Evolutionary conservation across 2,797 vertebrate genomes (phyloP).

Genomic region (Hoplostethus mediterraneus): DNA sequence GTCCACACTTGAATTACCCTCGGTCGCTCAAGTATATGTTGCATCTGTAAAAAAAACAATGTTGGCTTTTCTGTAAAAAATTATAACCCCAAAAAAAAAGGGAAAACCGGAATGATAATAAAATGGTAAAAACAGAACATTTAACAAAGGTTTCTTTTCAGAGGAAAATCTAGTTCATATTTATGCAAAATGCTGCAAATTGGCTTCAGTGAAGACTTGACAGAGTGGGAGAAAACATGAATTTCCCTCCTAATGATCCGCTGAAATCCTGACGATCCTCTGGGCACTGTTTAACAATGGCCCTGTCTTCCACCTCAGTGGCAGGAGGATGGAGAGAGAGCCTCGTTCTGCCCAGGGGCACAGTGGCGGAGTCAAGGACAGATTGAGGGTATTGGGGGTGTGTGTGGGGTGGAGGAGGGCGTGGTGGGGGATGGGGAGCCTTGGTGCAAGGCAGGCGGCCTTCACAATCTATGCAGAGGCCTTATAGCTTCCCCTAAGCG

Average conservation of each 20-base stretch:
- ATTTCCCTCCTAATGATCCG: slow-evolving; percentile 31
- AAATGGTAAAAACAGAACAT: no score
- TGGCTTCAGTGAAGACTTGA: slow-evolving; percentile 25
- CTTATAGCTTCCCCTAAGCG: slow-evolving; percentile 6
- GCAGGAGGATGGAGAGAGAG: slow-evolving; percentile 37
- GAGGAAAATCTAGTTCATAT: no score
- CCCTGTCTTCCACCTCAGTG: slow-evolving; percentile 47
- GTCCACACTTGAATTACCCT: slow-evolving; percentile 11
- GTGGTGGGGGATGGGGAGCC: slow-evolving; percentile 8
- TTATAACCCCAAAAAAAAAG: no score
- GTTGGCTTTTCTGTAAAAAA: background rate
- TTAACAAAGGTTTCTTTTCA: no score
- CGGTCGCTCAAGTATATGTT: background rate
- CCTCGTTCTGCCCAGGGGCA: slow-evolving; percentile 13
- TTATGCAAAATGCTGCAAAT: slow-evolving; percentile 25
- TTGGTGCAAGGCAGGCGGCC: slow-evolving; percentile 17
- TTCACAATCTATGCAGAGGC: slow-evolving; percentile 21
- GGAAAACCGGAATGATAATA: no score
- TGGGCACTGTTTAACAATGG: slow-evolving; percentile 58
- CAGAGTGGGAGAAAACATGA: slow-evolving; percentile 10
- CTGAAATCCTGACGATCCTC: slow-evolving; percentile 35
- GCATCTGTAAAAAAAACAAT: slow-evolving; percentile 9
- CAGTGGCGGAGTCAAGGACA: slow-evolving; percentile 14
- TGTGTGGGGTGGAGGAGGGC: no score
- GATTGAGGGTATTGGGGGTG: slow-evolving; percentile 25